Evolutionary conservation across 2,113 vertebrate species (phyloP).

Genomic region (Labeo catla): DNA sequence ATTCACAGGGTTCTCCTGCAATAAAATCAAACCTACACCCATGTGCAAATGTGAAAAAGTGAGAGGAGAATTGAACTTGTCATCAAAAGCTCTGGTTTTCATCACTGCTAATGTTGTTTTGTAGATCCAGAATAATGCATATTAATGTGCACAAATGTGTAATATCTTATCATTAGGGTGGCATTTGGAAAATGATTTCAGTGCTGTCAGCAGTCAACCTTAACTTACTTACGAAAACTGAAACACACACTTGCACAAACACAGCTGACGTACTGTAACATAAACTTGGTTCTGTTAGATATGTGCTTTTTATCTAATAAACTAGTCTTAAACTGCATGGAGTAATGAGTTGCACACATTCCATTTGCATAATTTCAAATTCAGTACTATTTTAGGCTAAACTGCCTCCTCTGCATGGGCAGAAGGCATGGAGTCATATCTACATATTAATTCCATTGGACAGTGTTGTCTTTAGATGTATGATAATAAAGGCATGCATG

Average conservation of each 20-base stretch:
- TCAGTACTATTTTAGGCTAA: neutral
- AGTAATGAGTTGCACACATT: neutral
- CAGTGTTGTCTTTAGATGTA: neutral
- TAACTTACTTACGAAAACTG: neutral
- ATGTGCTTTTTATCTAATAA: neutral
- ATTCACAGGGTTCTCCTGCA: neutral
- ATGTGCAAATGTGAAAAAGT: neutral
- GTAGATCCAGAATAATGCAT: constrained; percentile 26
- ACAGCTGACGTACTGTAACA: neutral
- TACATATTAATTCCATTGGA: neutral
- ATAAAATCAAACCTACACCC: neutral
- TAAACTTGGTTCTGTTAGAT: neutral
- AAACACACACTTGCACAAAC: constrained; percentile 12
- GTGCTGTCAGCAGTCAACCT: neutral
- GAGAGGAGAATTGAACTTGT: neutral
- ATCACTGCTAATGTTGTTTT: constrained; percentile 39
- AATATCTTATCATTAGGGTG: constrained; percentile 37
- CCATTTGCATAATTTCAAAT: neutral
- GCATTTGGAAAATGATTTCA: constrained; percentile 28
- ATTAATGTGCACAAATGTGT: neutral
- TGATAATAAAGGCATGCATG: neutral
- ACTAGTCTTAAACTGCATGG: neutral
- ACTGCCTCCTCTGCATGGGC: neutral
- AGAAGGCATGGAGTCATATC: neutral
- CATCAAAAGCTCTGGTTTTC: constrained; percentile 39